A percentile compares a stretch with the other conserved stretches of the same genome.
phyloP scores from a whole-genome alignment of 30 jellyfish, hydroid and myxozoan species.

The Nemopilema nomurai region DNA sequence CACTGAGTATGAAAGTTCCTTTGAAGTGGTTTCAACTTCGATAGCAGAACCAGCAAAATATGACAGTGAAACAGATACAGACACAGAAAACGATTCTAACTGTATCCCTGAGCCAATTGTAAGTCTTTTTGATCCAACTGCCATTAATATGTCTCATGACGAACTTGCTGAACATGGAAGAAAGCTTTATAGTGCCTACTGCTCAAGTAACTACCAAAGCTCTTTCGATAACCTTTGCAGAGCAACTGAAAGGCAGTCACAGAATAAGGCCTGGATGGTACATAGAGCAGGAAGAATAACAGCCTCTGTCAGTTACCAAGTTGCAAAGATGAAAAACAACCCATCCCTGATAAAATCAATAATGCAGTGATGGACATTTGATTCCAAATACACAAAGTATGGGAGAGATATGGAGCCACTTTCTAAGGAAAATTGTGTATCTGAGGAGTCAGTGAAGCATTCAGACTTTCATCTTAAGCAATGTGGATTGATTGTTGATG shows the following conservation, averaged over 20 bases:
- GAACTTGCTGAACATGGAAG: conserved; percentile 31
- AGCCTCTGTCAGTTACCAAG: conserved; percentile 23
- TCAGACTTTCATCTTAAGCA: conserved; percentile 3
- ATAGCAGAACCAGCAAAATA: not conserved
- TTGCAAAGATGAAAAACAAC: conserved; percentile 38
- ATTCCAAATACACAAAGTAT: conserved; percentile 34
- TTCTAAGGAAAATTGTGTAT: not conserved
- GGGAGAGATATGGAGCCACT: conserved; percentile 21
- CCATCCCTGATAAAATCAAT: conserved; percentile 16
- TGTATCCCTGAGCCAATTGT: conserved; percentile 40
- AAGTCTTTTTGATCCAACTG: conserved; percentile 32
- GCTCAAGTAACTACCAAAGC: conserved; percentile 1
- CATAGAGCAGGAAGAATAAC: conserved; percentile 59
- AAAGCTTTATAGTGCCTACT: conserved; percentile 14
- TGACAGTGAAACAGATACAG: conserved; percentile 22
- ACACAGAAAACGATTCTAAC: conserved; percentile 12
- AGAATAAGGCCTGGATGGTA: conserved; percentile 22
- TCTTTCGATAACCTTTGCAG: conserved; percentile 26
- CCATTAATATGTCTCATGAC: conserved; percentile 19
- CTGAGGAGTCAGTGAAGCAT: conserved; percentile 23
- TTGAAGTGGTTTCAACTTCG: not conserved
- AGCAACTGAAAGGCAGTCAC: conserved; percentile 19
- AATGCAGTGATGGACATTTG: conserved; percentile 37
- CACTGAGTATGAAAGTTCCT: not conserved
- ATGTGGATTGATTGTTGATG: conserved; percentile 30